A percentile compares a stretch with the other conserved stretches of the same genome.
phyloP scores from a whole-genome alignment of 2,797 vertebrate species.

The Pteropus rufus region DNA sequence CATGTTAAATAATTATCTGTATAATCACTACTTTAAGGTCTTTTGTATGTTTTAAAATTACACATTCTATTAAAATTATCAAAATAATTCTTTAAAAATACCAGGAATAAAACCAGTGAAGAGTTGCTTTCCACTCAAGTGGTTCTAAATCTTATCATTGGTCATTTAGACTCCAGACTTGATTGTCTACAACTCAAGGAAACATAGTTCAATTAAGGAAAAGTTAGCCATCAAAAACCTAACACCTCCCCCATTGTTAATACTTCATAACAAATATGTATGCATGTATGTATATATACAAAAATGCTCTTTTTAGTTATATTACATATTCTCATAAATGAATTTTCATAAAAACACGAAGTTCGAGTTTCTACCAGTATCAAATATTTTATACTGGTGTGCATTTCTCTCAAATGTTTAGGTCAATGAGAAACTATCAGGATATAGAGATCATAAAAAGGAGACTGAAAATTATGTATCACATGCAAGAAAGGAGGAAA shows the following conservation, averaged over 20 bases:
- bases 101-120: conserved; percentile 57
- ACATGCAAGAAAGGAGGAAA: conserved; percentile 59
- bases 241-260: neutral
- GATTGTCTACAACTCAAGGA: conserved; percentile 32
- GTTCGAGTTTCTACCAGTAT: conserved; percentile 67
- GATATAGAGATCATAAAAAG: conserved; percentile 29
- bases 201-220: conserved; percentile 19
- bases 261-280: conserved; percentile 53
- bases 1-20: conserved; percentile 65
- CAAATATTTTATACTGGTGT: conserved; percentile 42
- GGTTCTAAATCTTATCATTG: conserved; percentile 29
- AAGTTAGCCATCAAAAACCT: conserved; percentile 7
- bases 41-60: conserved; percentile 72
- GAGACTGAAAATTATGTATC: conserved; percentile 25
- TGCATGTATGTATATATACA: neutral
- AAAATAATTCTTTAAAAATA: conserved; percentile 72
- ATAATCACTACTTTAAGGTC: conserved; percentile 59
- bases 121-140: conserved; percentile 46
- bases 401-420: conserved; percentile 48
- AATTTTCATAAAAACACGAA: conserved; percentile 61
- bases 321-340: conserved; percentile 55
- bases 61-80: conserved; percentile 67
- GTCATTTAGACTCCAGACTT: conserved; percentile 30
- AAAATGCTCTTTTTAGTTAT: conserved; percentile 55
- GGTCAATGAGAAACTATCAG: conserved; percentile 6